Evolutionary conservation across 1,140 invertebrate genomes (phyloP), one percentile per base, ranked within the genome.

Genomic region (Danaus melanippus): DNA sequence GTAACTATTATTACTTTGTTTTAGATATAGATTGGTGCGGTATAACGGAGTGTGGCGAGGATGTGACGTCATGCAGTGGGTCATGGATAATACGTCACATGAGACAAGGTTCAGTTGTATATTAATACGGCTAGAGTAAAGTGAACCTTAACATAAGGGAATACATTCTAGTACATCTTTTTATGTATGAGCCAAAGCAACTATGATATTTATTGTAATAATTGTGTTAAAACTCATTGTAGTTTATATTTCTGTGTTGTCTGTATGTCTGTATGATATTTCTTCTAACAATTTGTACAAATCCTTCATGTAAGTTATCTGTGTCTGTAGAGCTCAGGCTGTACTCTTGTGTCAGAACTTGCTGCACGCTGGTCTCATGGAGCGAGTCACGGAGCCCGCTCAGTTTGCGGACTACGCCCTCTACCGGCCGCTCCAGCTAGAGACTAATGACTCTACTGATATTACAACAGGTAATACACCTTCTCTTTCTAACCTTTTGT

Each of bases 301-400:
- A n/a, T n/a, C n/a, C n/a, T n/a, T n/a, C n/a, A n/a, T n/a, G n/a
- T 32, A 5, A 3, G 21, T 32, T 32, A 2, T 49, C 10, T 47
- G 9, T 57, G 45, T 7, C 43, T 9, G 8, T 56, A 95, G 95
- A 71, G 87, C 91, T 9, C 94, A 96, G 87, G 95, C 94, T 8
- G 88, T 90, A 39, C 90, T 91, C 8, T 91, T 97, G 63, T 94
- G 95, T 12, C 95, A 97, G 86, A 92, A 93, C 10, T 81, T 97
- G 10, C 71, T 97, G 2, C 92, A 94, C 81, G 92, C 92, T 11
- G 92, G 92, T 21, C 94, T 92, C 64, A 89, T 97, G 50, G 93
- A 95, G 75, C 90, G 91, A 53, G 86, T 94, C 12, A 88, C 90
- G 10, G 81, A 87, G 50, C 86, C 89, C 12, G 79, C 79, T 2